These are phyloP conservation scores for Leucozona laternaria DNA, from an alignment of 2,888 invertebrate species.

Conservation along the genomic window DNA sequence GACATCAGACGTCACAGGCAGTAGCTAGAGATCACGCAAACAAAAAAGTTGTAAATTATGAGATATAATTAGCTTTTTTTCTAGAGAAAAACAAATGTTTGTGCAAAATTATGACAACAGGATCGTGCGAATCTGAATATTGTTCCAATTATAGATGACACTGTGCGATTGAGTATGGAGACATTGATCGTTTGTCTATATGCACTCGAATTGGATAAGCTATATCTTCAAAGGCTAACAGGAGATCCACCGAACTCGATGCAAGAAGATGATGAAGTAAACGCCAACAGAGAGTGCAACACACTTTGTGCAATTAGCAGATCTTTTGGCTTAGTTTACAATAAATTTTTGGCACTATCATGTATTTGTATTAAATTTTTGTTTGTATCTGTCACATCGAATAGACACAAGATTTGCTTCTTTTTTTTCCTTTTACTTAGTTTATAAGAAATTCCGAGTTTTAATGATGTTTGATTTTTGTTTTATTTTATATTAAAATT, in stretches of 20 bases:
- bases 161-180: conserved; percentile 48
- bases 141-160: conserved; percentile 56
- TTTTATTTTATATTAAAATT: background rate
- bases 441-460: background rate
- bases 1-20: conserved; percentile 64
- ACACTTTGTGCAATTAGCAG: conserved; percentile 69
- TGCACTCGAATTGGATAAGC: conserved; percentile 14
- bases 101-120: conserved; percentile 30
- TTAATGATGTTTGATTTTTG: conserved; percentile 3
- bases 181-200: conserved; percentile 50
- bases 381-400: conserved; percentile 46
- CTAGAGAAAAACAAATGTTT: conserved; percentile 11
- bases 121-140: conserved; percentile 25
- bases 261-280: conserved; percentile 47
- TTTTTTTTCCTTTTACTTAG: background rate
- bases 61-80: conserved; percentile 49
- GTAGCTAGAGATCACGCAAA: conserved; percentile 29
- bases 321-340: conserved; percentile 68
- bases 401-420: conserved; percentile 29
- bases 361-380: conserved; percentile 16
- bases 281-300: conserved; percentile 58
- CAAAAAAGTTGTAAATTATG: conserved; percentile 56
- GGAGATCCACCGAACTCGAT: conserved; percentile 28
- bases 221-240: conserved; percentile 18
- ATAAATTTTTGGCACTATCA: conserved; percentile 57